Base-by-base conservation (phyloP, 2,888 invertebrate genomes). In the Scaptomyza reducta region DNA sequence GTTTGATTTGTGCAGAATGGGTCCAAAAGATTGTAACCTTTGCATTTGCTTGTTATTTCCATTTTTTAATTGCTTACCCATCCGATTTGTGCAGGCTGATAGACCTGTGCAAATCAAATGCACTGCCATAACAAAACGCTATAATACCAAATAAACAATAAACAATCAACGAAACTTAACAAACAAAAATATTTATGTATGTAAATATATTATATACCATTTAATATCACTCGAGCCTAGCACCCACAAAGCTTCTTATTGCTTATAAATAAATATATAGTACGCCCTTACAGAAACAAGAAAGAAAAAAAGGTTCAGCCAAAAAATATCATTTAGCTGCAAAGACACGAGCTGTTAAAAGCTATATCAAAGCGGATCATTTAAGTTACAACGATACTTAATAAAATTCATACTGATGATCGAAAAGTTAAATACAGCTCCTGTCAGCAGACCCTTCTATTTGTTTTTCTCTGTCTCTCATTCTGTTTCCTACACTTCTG, bases 281-380 rank as follows among this genome's bases (percentile, higher is more conserved):
- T 35, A 7, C 40, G 51, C 31, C 31, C n/a, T 51, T 38, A 14
- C 27, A 44, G 29, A 41, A 51, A n/a, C 11, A 40, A 44, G 29
- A 54, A 25, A 16, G 14, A 55, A 53, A 73, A 82, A 84, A 87
- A 88, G 87, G 87, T 88, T 88, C 85, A 87, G 85, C 90, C 88
- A 90, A 90, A 86, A 89, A 89, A 89, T 89, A 90, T 89, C 86
- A 81, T 88, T 84, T 77, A 27, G 16, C 14, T 38, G 38, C 22
- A 14, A 51, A 27, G 46, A 41, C 27, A 41, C 16, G 45, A 60
- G 60, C 59, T 74, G 56, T 73, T 42, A 53, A 46, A 42, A 49
- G 29, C n/a, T n/a, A 13, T 13, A 42, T 35, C 22, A 7, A 35
- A 16, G 7, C 13, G 27, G 7, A 27, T 27, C 33, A 33, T 33